A percentile compares a stretch with the other conserved stretches of the same genome.
Evolutionary conservation across 2,888 invertebrate genomes (phyloP).

Genomic region (Drosophila niveifrons): DNA sequence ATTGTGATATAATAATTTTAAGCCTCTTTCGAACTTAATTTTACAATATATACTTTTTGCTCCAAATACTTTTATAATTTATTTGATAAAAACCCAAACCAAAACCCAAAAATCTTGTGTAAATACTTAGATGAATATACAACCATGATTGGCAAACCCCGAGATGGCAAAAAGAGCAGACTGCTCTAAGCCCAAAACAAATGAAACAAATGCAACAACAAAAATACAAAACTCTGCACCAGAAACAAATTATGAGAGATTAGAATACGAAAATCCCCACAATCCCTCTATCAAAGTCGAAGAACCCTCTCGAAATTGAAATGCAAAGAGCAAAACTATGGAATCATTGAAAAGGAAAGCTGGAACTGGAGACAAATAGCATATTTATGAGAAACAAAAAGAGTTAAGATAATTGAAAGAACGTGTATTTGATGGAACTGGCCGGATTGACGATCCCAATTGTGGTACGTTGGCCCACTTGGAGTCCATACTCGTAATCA

Average conservation of each 20-base stretch:
- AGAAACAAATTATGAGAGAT: conserved; percentile 16
- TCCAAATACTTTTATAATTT: conserved; percentile 45
- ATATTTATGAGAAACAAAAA: conserved; percentile 13
- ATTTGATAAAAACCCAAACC: conserved; percentile 58
- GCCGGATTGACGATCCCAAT: conserved; percentile 44
- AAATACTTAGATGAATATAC: conserved; percentile 85
- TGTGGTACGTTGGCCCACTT: conserved; percentile 65
- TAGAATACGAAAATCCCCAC: conserved; percentile 1
- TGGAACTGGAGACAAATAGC: conserved; percentile 16
- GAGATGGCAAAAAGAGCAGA: conserved; percentile 85
- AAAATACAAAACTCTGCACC: conserved; percentile 16
- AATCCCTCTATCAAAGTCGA: neutral
- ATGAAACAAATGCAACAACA: neutral
- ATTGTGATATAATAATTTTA: conserved; percentile 9
- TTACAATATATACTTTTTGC: conserved; percentile 33
- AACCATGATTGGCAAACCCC: conserved; percentile 85
- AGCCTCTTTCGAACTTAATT: conserved; percentile 16
- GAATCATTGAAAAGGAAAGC: conserved; percentile 34
- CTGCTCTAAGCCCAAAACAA: conserved; percentile 83
- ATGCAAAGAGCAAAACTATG: conserved; percentile 38
- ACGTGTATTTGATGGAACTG: conserved; percentile 35
- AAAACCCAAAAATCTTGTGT: conserved; percentile 70
- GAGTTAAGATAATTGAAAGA: conserved; percentile 9
- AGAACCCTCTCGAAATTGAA: conserved; percentile 2
- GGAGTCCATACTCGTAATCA: conserved; percentile 47